Evolutionary conservation across 1,140 invertebrate genomes (phyloP), one percentile per base, ranked within the genome.

Genomic region (Brachionus asplanchnoidis): DNA sequence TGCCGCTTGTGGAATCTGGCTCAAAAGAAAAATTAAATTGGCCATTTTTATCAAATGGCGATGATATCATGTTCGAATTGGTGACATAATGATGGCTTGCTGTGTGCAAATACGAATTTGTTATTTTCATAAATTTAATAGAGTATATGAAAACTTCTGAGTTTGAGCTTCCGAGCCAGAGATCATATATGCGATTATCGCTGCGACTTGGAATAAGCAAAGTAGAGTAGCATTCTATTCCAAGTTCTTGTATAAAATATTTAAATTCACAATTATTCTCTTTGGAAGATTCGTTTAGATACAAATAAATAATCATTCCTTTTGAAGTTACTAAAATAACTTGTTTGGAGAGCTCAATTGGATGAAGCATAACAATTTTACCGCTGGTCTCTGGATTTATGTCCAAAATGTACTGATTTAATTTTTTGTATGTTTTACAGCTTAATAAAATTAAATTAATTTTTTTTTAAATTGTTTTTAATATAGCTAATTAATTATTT

Each of bases 401-500:
- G 68, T 73, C 68, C 68, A 73, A 73, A 40, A 77, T 50, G 12
- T 77, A 77, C 20, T 77, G 73, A 50, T 77, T 77, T 50, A 50
- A 12, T 50, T 77, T 77, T 46, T 77, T 77, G n/a, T 77, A 77
- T 20, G 73, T 77, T 20, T 77, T 77, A 28, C 42, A 77, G 12
- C 68, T 73, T 12, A 70, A 70, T 9, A n/a, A 28, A 73, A 73
- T 17, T n/a, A 73, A 36, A 73, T 5, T n/a, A n/a, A 73, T 14
- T 1, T 11, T 0, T 14, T 46, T 46, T 46, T 46, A 14, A 46
- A 46, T 14, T 46, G 3, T 56, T 56, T 56, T 56, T 20, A 17
- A 56, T 50, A 12, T n/a, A n/a, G n/a, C n/a, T n/a, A n/a, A n/a
- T n/a, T n/a, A n/a, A n/a, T n/a, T n/a, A n/a, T n/a, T n/a, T n/a